phyloP scores from a whole-genome alignment of 2,888 invertebrate genomes.

The Bombylius discolor region DNA sequence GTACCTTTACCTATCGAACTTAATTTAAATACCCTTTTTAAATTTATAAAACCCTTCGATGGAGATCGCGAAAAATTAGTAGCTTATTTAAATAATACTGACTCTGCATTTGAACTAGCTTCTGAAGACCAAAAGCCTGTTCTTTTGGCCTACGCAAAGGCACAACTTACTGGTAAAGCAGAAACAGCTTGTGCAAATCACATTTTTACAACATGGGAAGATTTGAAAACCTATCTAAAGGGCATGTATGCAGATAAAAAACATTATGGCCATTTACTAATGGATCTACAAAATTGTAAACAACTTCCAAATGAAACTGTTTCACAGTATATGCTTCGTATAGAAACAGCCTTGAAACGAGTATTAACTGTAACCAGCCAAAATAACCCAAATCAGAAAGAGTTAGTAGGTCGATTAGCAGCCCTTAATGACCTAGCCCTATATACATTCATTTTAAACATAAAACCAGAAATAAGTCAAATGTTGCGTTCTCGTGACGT shows the following conservation, averaged over 20 bases:
- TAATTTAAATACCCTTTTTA: neutral
- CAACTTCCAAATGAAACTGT: conserved; percentile 2
- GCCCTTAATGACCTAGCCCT: no score
- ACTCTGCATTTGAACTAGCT: neutral
- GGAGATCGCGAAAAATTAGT: neutral
- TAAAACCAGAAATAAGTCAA: no score
- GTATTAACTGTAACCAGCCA: neutral
- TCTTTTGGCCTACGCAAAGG: neutral
- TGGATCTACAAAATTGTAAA: conserved; percentile 4
- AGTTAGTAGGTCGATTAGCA: no score
- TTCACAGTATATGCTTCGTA: conserved; percentile 3
- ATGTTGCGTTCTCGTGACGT: no score
- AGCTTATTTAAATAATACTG: neutral
- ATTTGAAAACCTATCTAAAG: neutral
- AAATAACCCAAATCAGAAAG: no score
- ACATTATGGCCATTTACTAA: conserved; percentile 2
- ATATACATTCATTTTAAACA: no score
- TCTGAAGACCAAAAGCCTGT: neutral
- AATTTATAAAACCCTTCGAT: neutral
- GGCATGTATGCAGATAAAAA: conserved; percentile 3
- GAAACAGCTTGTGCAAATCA: no score
- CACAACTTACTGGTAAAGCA: no score
- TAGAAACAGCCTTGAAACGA: conserved; percentile 2
- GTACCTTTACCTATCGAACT: no score
- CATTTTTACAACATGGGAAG: no score